phyloP scores from a whole-genome alignment of 2,888 invertebrate genomes.

The Siphlonurus alternatus region DNA sequence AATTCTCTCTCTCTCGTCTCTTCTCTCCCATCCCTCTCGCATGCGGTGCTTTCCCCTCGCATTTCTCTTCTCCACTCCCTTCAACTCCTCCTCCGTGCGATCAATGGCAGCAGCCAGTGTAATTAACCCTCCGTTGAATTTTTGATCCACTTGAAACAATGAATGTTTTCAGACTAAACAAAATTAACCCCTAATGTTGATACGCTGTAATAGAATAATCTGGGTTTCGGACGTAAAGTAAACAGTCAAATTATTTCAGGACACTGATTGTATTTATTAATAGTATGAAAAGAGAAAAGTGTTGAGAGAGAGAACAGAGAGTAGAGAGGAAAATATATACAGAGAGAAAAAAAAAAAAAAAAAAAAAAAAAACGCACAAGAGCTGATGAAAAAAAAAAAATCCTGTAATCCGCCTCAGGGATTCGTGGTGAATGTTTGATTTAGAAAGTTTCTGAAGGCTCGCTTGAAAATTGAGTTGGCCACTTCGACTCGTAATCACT shows the following conservation, averaged over 20 bases:
- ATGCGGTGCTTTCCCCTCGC: not conserved
- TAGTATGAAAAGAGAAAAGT: conserved; percentile 10
- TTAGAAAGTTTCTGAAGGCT: not conserved
- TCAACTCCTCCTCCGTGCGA: not conserved
- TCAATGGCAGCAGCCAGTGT: conserved; percentile 17
- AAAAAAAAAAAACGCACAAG: not conserved
- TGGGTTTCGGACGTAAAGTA: conserved; percentile 26
- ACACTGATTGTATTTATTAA: conserved; percentile 26
- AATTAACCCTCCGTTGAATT: conserved; percentile 47
- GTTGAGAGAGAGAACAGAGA: not conserved
- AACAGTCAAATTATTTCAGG: conserved; percentile 29
- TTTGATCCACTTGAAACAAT: conserved; percentile 49
- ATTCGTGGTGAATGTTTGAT: not conserved
- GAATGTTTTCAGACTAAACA: conserved; percentile 52
- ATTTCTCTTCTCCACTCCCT: not conserved
- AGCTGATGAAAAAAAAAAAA: not conserved
- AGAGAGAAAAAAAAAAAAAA: not conserved
- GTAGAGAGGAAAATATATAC: not conserved
- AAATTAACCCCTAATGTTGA: conserved; percentile 44
- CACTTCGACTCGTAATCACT: conserved; percentile 5
- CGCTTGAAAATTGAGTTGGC: conserved; percentile 3
- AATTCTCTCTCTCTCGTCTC: not conserved
- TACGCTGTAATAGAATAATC: conserved; percentile 54
- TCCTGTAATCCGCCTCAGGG: not conserved
- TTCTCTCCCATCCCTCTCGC: not conserved